phyloP scores from a whole-genome alignment of 2,113 vertebrate species.

The Melozone crissalis region DNA sequence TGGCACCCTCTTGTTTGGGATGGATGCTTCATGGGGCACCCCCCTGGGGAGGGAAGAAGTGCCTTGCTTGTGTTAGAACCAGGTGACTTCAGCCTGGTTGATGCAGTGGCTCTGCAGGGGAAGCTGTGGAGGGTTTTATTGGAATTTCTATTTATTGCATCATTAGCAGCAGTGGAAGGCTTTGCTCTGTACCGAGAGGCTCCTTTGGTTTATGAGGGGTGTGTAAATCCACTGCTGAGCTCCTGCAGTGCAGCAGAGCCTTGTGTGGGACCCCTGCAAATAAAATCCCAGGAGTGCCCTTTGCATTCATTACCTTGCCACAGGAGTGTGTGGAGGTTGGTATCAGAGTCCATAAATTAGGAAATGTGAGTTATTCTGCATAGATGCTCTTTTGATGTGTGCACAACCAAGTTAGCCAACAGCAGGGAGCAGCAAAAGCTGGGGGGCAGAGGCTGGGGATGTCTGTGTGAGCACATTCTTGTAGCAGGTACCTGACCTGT shows the following conservation, averaged over 20 bases:
- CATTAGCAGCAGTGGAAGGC: neutral
- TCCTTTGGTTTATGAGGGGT: neutral
- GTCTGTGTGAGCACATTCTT: fast-evolving
- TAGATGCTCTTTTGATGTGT: neutral
- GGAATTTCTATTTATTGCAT: constrained; percentile 17
- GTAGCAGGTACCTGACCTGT: neutral
- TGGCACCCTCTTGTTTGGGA: neutral
- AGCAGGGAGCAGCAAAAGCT: neutral
- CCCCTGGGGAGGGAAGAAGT: neutral
- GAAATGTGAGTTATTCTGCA: neutral
- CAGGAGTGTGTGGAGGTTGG: neutral
- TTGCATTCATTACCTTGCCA: neutral
- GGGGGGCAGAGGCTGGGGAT: neutral
- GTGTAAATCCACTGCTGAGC: neutral
- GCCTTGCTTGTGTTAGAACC: neutral
- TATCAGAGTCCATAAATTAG: neutral
- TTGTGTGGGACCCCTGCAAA: neutral
- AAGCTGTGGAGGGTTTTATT: neutral
- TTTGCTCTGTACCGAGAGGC: neutral
- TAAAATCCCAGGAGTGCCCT: neutral
- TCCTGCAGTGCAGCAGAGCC: neutral
- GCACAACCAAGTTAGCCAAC: neutral
- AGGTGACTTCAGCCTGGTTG: neutral
- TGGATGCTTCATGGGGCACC: neutral
- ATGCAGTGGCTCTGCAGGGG: neutral